A percentile compares a stretch with the other conserved stretches of the same genome.
Evolutionary conservation across 2,113 vertebrate species (phyloP).

Genomic region (Poeciliopsis prolifica): DNA sequence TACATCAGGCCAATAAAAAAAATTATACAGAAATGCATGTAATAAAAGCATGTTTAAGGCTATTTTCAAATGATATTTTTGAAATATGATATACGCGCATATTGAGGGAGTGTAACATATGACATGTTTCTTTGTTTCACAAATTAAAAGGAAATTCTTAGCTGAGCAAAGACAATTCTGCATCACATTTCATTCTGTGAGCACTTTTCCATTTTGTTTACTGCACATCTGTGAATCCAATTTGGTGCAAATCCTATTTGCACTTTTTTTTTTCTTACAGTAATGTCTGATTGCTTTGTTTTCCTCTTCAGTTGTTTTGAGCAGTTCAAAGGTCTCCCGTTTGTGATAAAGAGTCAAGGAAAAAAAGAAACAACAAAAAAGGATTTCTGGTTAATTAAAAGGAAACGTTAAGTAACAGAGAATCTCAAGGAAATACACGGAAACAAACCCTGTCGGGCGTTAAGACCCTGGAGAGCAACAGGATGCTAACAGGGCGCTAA

Average conservation of each 20-base stretch:
- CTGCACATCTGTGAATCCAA: no score
- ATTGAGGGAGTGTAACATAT: no score
- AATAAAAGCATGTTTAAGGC: background rate
- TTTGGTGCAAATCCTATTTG: no score
- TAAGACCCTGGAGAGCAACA: conserved; percentile 44
- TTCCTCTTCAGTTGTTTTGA: no score
- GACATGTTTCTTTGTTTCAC: no score
- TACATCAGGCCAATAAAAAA: background rate
- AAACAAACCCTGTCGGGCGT: background rate
- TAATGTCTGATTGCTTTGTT: no score
- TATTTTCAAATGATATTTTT: background rate
- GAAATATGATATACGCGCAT: background rate
- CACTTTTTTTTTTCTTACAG: no score
- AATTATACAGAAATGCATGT: background rate
- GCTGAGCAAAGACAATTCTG: background rate
- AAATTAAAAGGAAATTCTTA: no score
- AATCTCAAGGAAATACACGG: background rate
- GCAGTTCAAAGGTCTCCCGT: no score
- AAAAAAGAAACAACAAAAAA: no score
- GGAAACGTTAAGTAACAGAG: background rate
- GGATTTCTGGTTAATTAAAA: background rate
- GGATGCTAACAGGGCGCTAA: conserved; percentile 49
- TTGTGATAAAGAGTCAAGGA: no score
- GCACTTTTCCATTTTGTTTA: background rate
- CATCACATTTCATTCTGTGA: background rate